phyloP scores from a whole-genome alignment of 2,113 vertebrate species.

The Odontophorus gujanensis region DNA sequence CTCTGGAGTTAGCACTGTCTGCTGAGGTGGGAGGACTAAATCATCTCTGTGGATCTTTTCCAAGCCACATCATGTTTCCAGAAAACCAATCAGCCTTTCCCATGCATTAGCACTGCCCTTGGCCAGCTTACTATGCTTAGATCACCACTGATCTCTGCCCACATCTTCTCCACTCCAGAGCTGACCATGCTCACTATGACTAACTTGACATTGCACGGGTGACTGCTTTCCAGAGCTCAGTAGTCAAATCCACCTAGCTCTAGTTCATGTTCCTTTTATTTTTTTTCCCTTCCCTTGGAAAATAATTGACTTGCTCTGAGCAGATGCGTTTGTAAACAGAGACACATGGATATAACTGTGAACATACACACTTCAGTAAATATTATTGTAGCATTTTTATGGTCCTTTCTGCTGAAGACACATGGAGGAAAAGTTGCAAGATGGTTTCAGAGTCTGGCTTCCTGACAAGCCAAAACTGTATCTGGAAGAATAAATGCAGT shows the following conservation, averaged over 20 bases:
- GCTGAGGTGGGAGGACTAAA: neutral
- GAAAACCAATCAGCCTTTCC: neutral
- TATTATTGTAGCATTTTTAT: slow-evolving; percentile 74
- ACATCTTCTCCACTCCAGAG: neutral
- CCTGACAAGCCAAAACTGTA: slow-evolving; percentile 44
- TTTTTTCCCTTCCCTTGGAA: neutral
- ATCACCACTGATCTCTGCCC: neutral
- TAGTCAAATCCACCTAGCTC: neutral
- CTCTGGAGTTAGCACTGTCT: neutral
- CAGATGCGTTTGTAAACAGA: slow-evolving; percentile 70
- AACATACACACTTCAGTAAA: slow-evolving; percentile 61
- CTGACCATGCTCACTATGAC: neutral
- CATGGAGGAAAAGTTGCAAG: slow-evolving; percentile 22
- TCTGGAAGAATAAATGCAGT: neutral
- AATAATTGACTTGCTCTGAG: slow-evolving; percentile 6
- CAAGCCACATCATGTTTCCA: neutral
- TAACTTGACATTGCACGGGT: neutral
- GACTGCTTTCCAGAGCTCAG: neutral
- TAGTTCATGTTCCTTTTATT: neutral
- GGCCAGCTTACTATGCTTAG: neutral
- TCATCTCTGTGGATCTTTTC: neutral
- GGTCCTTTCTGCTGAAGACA: slow-evolving; percentile 48
- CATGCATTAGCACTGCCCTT: neutral
- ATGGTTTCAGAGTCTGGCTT: slow-evolving; percentile 51
- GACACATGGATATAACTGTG: slow-evolving; percentile 56